Base-by-base conservation (phyloP, 2,888 invertebrate species). In the Autographa gamma region DNA sequence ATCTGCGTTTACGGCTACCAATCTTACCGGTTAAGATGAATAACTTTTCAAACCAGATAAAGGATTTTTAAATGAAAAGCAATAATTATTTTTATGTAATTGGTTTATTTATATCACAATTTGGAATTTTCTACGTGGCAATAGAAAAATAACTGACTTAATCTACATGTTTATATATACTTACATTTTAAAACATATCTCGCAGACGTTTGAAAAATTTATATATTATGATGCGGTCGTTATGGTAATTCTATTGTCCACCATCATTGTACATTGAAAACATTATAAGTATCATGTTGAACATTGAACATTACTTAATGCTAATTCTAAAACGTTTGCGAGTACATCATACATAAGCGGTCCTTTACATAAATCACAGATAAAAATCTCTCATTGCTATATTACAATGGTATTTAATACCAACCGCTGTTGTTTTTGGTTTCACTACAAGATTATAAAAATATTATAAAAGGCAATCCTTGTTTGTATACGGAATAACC, bases 91-190 rank as follows among this genome's bases (percentile, higher is more conserved):
- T 25, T 25, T 25, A 18, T 11, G 63, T 68, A 19, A 74, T 76
- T 79, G 64, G 73, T 90, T 89, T 89, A 91, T 89, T 90, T 71
- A 83, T 89, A 91, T 91, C 89, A 91, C 91, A 91, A 87, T 87
- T 86, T 85, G 72, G 78, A 83, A 82, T 82, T 85, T 87, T 86
- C 78, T 82, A 84, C 66, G 74, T 69, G 71, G 75, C 63, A 68
- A 81, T 87, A 88, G 81, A 89, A 89, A 88, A 88, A 86, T 88
- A 86, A 84, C 79, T 70, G 83, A 74, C 80, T 80, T 76, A 74
- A 5, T 71, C 25, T 77, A 63, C 14, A 16, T 14, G 34, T 63
- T 64, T 43, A 43, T 43, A 66, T 25, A 64, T 62, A 61, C n/a
- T 56, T 63, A 58, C 58, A 56, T 58, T 43, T 34, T 71, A 63